Conservation (phyloP, 2,113 vertebrate genomes). For the Colius striatus region DNA sequence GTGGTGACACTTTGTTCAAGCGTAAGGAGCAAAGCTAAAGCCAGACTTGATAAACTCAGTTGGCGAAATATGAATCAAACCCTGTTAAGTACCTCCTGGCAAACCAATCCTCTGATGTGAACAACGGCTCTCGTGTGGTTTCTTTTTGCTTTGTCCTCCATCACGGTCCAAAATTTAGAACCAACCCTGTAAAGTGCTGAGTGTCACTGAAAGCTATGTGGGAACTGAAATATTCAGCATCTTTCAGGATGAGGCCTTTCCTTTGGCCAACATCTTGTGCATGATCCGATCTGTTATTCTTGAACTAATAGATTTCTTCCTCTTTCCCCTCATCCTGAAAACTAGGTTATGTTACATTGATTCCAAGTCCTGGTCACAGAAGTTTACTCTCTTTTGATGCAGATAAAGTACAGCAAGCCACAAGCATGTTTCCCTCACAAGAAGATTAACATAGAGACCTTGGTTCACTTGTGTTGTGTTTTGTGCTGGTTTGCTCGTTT, state of each 20-base stretch:
- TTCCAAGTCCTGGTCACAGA: neutral
- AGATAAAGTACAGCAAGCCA: neutral
- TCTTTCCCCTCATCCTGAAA: neutral
- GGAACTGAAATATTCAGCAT: neutral
- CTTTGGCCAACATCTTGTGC: neutral
- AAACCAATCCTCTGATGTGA: neutral
- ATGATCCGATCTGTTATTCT: neutral
- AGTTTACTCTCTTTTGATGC: slow-evolving; percentile 2
- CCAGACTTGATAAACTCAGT: neutral
- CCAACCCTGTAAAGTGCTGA: neutral
- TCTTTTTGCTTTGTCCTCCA: neutral
- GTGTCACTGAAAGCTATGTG: neutral
- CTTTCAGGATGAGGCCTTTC: neutral
- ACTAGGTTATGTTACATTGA: neutral
- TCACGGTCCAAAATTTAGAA: neutral
- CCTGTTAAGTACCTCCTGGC: neutral
- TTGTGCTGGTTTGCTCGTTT: neutral
- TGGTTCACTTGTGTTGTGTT: neutral
- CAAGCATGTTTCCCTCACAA: neutral
- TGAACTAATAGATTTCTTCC: neutral
- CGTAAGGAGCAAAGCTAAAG: neutral
- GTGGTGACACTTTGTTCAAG: neutral
- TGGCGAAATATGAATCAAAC: neutral
- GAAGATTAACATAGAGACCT: neutral
- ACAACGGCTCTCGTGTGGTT: neutral